These are phyloP conservation scores for Eueides isabella DNA, from an alignment of 1,140 invertebrate species.

Conservation along the genomic window DNA sequence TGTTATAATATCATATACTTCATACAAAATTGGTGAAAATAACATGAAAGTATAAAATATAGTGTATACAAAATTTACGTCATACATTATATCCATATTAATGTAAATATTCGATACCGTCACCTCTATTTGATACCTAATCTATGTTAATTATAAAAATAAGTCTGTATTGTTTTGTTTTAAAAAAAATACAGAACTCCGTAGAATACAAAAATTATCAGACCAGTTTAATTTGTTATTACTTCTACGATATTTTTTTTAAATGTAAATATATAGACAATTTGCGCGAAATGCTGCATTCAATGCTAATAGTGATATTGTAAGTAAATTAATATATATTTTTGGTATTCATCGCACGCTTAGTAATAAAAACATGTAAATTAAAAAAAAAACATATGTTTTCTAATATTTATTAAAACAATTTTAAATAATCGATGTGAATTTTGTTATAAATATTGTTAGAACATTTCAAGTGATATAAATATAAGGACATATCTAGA, in stretches of 20 bases:
- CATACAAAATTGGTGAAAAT: slow-evolving; percentile 34
- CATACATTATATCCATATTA: not conserved
- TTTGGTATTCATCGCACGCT: not conserved
- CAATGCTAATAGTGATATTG: not conserved
- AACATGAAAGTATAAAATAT: slow-evolving; percentile 40
- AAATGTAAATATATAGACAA: not conserved
- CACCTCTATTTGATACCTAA: slow-evolving; percentile 34
- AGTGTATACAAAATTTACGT: slow-evolving; percentile 30
- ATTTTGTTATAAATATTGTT: no score
- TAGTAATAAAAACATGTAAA: not conserved
- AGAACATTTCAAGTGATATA: no score
- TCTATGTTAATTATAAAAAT: slow-evolving; percentile 42
- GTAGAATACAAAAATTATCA: not conserved
- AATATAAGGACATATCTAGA: no score
- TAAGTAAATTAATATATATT: not conserved
- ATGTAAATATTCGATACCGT: slow-evolving; percentile 29
- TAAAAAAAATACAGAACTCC: slow-evolving; percentile 17
- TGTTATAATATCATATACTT: slow-evolving; percentile 24
- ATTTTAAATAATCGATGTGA: no score
- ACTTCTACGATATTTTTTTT: not conserved
- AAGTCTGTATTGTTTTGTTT: slow-evolving; percentile 26
- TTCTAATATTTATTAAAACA: no score
- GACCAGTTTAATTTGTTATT: not conserved
- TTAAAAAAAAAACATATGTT: not conserved
- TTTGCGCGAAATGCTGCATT: not conserved